These are phyloP conservation scores for Temnothorax nylanderi DNA, from an alignment of 1,140 invertebrate genomes.

Conservation along the genomic window DNA sequence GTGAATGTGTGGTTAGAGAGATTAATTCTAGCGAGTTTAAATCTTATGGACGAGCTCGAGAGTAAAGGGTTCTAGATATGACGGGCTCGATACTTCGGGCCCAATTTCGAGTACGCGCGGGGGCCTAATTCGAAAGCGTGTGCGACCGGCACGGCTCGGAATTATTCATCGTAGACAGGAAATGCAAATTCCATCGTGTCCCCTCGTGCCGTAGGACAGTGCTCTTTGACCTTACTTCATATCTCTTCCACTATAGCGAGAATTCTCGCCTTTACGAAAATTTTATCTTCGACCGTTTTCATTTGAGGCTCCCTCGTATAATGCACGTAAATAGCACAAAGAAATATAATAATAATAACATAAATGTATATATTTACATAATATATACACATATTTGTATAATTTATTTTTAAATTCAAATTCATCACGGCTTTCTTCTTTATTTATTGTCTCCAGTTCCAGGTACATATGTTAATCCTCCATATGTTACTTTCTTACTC, in stretches of 20 bases:
- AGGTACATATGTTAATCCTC: not conserved
- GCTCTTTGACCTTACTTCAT: slow-evolving; percentile 73
- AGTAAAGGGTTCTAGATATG: not conserved
- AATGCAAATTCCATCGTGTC: slow-evolving; percentile 76
- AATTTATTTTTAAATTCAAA: too few relatives aligned
- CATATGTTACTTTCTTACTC: not conserved
- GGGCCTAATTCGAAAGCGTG: slow-evolving; percentile 53
- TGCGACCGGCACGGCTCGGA: slow-evolving; percentile 27
- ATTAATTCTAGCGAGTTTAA: not conserved
- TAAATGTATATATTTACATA: not conserved
- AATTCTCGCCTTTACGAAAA: slow-evolving; percentile 27
- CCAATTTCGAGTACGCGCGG: slow-evolving; percentile 35
- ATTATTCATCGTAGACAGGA: slow-evolving; percentile 76
- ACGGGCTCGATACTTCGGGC: not conserved
- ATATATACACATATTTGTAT: not conserved
- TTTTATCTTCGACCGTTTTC: not conserved
- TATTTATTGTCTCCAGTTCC: not conserved
- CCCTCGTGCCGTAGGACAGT: slow-evolving; percentile 63
- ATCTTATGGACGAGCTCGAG: not conserved
- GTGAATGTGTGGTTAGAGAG: not conserved
- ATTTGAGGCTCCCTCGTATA: too few relatives aligned
- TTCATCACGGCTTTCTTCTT: too few relatives aligned
- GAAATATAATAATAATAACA: not conserved
- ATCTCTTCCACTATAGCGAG: not conserved
- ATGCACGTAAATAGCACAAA: not conserved